Conservation (phyloP, 2,113 vertebrate species). For the Labrus mixtus region DNA sequence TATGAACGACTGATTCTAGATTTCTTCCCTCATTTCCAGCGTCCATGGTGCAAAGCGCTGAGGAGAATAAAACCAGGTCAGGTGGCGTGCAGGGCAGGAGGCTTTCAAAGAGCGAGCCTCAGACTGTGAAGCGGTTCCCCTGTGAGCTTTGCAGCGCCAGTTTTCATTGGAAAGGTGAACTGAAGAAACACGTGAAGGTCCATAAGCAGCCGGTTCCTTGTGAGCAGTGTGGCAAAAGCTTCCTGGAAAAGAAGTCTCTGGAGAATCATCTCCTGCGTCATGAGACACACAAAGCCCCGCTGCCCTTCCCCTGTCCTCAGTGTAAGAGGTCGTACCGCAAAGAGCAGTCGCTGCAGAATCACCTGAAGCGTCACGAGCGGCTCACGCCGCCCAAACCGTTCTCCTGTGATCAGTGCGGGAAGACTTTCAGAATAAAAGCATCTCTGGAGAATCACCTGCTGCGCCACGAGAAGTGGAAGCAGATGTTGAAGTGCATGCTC, state of each 20-base stretch:
- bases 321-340: slow-evolving; percentile 71
- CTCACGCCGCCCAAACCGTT: slow-evolving; percentile 68
- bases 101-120: slow-evolving; percentile 7
- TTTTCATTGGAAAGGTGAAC: slow-evolving; percentile 70
- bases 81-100: slow-evolving; percentile 3
- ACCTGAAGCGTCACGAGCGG: slow-evolving; percentile 64
- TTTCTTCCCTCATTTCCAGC: slow-evolving; percentile 21
- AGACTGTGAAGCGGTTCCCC: slow-evolving; percentile 54
- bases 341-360: slow-evolving; percentile 73
- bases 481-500: slow-evolving; percentile 59
- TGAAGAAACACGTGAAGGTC: slow-evolving; percentile 70
- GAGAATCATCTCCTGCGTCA: slow-evolving; percentile 67
- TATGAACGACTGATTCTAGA: rapidly evolving
- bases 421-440: slow-evolving; percentile 60
- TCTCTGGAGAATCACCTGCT: slow-evolving; percentile 75
- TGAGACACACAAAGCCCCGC: slow-evolving; percentile 31
- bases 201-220: slow-evolving; percentile 67
- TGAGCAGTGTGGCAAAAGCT: slow-evolving; percentile 63
- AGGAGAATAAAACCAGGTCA: slow-evolving; percentile 10
- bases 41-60: background rate
- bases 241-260: slow-evolving; percentile 60
- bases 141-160: slow-evolving; percentile 61
- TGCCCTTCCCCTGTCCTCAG: slow-evolving; percentile 69
- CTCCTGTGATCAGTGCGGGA: slow-evolving; percentile 71
- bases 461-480: slow-evolving; percentile 70